Evolutionary conservation across 2,797 vertebrate genomes (phyloP), one percentile per base, ranked within the genome.

Genomic region (Sebastes kiyomatsui): DNA sequence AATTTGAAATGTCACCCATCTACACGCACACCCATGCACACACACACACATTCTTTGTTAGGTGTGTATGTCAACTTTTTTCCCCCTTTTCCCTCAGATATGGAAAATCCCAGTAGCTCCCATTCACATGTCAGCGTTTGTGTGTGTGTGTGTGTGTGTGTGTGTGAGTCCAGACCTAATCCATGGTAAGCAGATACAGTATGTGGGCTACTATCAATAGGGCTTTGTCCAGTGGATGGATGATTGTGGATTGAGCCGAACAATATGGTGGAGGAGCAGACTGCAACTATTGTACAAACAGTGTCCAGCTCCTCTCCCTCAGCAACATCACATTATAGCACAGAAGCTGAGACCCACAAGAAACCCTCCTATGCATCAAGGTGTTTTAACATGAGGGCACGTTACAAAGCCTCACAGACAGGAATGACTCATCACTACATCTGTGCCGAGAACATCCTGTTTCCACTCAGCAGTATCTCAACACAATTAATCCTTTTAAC

Each of bases 121-220:
- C 42, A 66, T 75, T 73, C 33, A 77, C 61, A 82, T 79, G 67
- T 90, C 78, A 72, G 49, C 12, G 20, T 75, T 55, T 33, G 32
- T 33, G 32, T 32, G 32, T 32, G 54, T 68, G 75, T 59, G 25
- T 30, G 55, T 73, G 69, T 62, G 18, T 28, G 30, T 56, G n/a
- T 27, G 62, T 68, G 62, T 62, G 7, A 10, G 30, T 68, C 2
- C 46, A 33, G 65, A 67, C 25, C 56, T 83, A 75, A 82, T 81
- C 78, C 71, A 88, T 85, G 83, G 77, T 84, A 82, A 90, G 75
- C 81, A 83, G 82, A 81, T 87, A 77, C 84, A 80, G 76, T 74
- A 56, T 52, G 78, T 83, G 69, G 84, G 84, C 28, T 67, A 0
- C 23, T 27, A 66, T 92, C 88, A 94, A 93, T 81, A 62, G 80